Evolutionary conservation across 1,140 invertebrate genomes (phyloP), one percentile per base, ranked within the genome.

Genomic region (Coelopa frigida): DNA sequence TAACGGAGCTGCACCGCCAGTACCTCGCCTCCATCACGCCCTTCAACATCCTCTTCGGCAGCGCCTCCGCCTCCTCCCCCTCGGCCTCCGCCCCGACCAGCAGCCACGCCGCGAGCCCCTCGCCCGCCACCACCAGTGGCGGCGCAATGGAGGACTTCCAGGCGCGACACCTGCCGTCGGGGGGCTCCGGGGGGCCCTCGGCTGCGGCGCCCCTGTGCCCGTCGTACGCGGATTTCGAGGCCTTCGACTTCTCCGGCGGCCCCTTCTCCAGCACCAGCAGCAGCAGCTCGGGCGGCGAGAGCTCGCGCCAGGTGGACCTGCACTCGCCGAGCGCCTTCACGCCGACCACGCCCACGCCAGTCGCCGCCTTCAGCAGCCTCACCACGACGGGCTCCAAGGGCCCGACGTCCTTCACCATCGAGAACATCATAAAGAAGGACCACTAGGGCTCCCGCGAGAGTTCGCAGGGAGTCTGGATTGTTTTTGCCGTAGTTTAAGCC

Each of bases 1-100:
- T 68, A 14, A 68, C 64, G 1, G 64, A 68, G 40, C 49, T 68
- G 11, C 64, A 68, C 51, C 55, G 61, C 5, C 64, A 68, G 46
- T 68, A 68, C 40, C 37, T 68, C 6, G 67, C 64, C 3, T 58
- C 61, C 5, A 63, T 66, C 2, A 54, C 64, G 14, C 64, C 64
- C 7, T 68, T 68, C 18, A 68, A 68, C 36, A 63, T 51, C 21
- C 48, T 68, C 2, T 68, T 68, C 35, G 58, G 61, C 23, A 58
- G 44, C 14, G 18, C 15, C n/a, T 20, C 38, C 7, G 3, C 20
- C 5, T 12, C 32, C 18, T 14, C 31, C 6, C 14, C 27, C 27
- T 23, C 43, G 1, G 11, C 42, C 3, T 24, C 24, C 5, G 23
- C 20, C 11, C 10, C 20, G 18, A 29, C 8, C 27, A 29, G 14